Percentiles rank a stretch among this genome's conserved stretches.
Evolutionary conservation across 30 jellyfish, hydroid and myxozoan genomes (phyloP).

Genomic region (Aurelia aurita): DNA sequence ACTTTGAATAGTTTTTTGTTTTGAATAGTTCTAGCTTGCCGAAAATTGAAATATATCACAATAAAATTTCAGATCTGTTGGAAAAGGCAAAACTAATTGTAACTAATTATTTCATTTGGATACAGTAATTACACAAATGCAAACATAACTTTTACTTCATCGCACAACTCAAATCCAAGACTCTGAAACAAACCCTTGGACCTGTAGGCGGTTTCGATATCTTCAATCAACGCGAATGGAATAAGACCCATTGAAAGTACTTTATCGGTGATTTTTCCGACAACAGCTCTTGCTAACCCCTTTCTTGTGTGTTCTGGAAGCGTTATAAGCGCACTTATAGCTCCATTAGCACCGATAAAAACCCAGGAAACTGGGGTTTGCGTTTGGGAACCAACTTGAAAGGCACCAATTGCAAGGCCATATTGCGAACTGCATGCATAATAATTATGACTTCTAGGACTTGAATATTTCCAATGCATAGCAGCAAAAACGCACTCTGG

Average conservation of each 20-base stretch:
- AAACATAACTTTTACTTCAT: background rate
- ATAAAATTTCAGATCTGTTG: too few relatives aligned
- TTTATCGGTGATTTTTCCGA: conserved; percentile 10
- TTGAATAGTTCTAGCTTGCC: too few relatives aligned
- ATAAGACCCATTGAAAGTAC: conserved; percentile 2
- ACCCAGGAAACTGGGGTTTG: conserved; percentile 63
- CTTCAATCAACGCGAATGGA: conserved; percentile 44
- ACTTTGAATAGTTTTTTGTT: too few relatives aligned
- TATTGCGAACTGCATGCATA: background rate
- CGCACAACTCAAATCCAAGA: conserved; percentile 24
- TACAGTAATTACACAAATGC: background rate
- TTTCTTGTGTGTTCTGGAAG: conserved; percentile 37
- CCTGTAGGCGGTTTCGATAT: conserved; percentile 12
- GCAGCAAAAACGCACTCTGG: conserved; percentile 31
- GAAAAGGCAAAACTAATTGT: too few relatives aligned
- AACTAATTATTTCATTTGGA: too few relatives aligned
- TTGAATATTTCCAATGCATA: conserved; percentile 12
- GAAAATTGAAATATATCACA: too few relatives aligned
- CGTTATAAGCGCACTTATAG: conserved; percentile 29
- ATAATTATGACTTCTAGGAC: too few relatives aligned
- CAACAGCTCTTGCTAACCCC: conserved; percentile 64
- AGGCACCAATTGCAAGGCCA: conserved; percentile 64
- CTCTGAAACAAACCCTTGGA: conserved; percentile 25
- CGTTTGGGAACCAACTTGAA: conserved; percentile 13
- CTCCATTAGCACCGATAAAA: conserved; percentile 25